Evolutionary conservation across 2,113 vertebrate genomes (phyloP), one percentile per base, ranked within the genome.

Genomic region (Acanthochromis polyacanthus): DNA sequence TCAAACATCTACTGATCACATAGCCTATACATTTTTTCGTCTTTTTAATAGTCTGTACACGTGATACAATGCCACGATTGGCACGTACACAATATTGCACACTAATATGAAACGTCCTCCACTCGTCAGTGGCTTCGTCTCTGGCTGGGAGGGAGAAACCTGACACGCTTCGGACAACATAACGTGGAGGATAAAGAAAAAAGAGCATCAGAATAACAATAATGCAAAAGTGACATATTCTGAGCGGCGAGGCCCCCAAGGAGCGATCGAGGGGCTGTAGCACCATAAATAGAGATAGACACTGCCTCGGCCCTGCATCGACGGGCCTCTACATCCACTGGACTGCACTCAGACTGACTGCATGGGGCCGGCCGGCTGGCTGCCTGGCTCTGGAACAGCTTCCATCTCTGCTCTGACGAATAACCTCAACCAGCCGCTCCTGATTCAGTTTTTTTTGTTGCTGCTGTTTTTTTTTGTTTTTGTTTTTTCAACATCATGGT

Each of bases 61-160:
- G 89, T 86, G 88, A 90, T 87, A 86, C 82, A 87, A 81, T 90
- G 89, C 91, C 89, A 59, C 69, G 20, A 84, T 89, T 93, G 92
- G 92, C 94, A 93, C 85, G 84, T 72, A 88, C 83, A 91, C 90
- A 89, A 93, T 95, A 95, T 95, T 95, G 94, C 94, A 94, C 93
- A 93, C 90, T 91, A 85, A 91, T 83, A 88, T 90, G 87, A 92
- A 90, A 91, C 57, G 80, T 91, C 89, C 93, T 83, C 76, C 83
- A 71, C 82, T 73, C 32, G 86, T 83, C 78, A 45, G 80, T 20
- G 55, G 72, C 82, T 77, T 75, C 78, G 50, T 88, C 88, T 86
- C 77, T 77, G 77, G 71, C 86, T 61, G 80, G 75, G 90, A 81
- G 87, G 77, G 85, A 82, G 77, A 81, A 66, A 86, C 85, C 85